Percentiles rank a stretch among this genome's conserved stretches.
phyloP scores from a whole-genome alignment of 2,113 vertebrate species.

The Microcebus jonahi region DNA sequence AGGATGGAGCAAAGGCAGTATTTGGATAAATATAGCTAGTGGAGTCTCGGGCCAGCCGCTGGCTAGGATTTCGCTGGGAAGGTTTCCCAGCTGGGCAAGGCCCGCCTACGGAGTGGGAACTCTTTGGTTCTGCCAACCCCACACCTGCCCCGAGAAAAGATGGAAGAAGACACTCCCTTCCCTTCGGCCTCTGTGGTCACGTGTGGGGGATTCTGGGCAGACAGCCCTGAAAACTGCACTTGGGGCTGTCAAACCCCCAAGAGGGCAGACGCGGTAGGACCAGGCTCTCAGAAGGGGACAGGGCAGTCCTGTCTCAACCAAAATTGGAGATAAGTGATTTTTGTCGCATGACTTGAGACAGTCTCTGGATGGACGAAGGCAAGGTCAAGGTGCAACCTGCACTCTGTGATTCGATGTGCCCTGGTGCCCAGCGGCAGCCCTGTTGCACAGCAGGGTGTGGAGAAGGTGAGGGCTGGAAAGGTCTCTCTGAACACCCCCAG shows the following conservation, averaged over 20 bases:
- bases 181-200: neutral
- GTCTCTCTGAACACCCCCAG: neutral
- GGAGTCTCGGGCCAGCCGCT: neutral
- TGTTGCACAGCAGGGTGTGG: rapidly evolving
- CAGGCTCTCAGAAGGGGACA: neutral
- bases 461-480: neutral
- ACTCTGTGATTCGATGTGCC: neutral
- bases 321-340: neutral
- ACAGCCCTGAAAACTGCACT: neutral
- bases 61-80: neutral
- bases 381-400: rapidly evolving
- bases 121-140: neutral
- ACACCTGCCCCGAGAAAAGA: neutral
- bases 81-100: neutral
- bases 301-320: neutral
- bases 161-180: neutral
- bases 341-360: neutral
- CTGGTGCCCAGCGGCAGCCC: rapidly evolving
- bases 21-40: neutral
- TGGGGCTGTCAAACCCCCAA: neutral
- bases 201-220: neutral
- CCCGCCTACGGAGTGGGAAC: neutral
- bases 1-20: neutral
- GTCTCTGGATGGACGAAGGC: neutral
- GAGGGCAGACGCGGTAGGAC: neutral